These are phyloP conservation scores for Phalera bucephala DNA, from an alignment of 2,888 invertebrate genomes.

Conservation along the genomic window DNA sequence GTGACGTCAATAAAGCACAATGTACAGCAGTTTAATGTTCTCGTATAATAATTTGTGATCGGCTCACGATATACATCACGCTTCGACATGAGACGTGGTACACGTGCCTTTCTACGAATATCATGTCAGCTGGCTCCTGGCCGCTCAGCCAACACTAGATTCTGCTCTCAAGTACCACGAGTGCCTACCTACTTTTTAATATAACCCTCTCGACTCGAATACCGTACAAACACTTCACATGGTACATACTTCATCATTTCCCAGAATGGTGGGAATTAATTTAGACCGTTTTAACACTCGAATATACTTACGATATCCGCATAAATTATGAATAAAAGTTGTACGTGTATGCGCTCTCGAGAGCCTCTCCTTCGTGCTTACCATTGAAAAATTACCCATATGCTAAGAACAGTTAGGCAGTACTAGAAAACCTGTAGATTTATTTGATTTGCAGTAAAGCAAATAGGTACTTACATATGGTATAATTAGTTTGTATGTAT, in stretches of 20 bases:
- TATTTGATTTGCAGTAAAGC: neutral
- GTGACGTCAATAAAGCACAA: conserved; percentile 80
- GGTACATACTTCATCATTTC: conserved; percentile 18
- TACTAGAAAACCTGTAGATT: neutral
- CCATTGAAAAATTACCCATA: conserved; percentile 18
- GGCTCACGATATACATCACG: conserved; percentile 62
- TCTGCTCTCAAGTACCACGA: conserved; percentile 30
- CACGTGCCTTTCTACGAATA: conserved; percentile 30
- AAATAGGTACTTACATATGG: neutral
- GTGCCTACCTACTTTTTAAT: conserved; percentile 19
- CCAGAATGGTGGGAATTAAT: conserved; percentile 30
- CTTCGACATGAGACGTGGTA: conserved; percentile 51
- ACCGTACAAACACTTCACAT: conserved; percentile 28
- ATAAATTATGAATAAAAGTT: conserved; percentile 27
- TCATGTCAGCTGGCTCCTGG: conserved; percentile 10
- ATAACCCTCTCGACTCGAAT: conserved; percentile 26
- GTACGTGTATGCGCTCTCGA: conserved; percentile 24
- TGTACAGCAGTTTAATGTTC: conserved; percentile 75
- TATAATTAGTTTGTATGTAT: too few relatives aligned
- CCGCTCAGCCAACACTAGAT: conserved; percentile 23
- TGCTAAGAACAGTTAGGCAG: conserved; percentile 15
- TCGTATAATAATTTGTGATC: conserved; percentile 76
- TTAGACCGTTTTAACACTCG: conserved; percentile 26
- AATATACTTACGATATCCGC: conserved; percentile 15
- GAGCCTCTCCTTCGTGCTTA: conserved; percentile 17